A percentile compares a stretch with the other conserved stretches of the same genome.
Evolutionary conservation across 2,797 vertebrate species (phyloP).

Genomic region (Apodemus agrarius): DNA sequence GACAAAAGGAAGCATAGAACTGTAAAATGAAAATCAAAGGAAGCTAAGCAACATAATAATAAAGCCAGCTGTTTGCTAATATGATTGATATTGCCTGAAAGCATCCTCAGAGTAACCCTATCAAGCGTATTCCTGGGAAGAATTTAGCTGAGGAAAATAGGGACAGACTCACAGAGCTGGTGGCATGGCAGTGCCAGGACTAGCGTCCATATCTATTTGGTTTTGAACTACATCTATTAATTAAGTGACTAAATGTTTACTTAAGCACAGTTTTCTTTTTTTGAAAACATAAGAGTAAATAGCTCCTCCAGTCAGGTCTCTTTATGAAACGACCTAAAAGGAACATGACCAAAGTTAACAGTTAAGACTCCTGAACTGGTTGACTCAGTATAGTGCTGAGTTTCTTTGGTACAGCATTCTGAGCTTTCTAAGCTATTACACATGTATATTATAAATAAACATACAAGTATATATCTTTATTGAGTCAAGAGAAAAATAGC

Average conservation of each 20-base stretch:
- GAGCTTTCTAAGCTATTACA: not conserved
- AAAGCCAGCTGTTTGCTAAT: not conserved
- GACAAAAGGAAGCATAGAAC: not conserved
- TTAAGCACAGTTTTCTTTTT: not conserved
- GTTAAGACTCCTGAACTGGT: not conserved
- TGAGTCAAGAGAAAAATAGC: not conserved
- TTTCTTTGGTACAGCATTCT: not conserved
- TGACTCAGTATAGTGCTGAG: not conserved
- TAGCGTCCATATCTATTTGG: not conserved
- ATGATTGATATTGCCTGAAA: not conserved
- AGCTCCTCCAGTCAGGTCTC: not conserved
- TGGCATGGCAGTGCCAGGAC: not conserved
- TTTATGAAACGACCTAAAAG: not conserved
- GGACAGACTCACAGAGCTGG: not conserved
- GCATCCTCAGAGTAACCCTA: not conserved
- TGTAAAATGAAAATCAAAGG: not conserved
- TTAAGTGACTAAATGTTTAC: not conserved
- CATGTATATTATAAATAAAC: not conserved
- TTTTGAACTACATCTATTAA: not conserved
- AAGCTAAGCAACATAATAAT: slow-evolving; percentile 1
- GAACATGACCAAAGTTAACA: not conserved
- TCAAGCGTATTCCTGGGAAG: not conserved
- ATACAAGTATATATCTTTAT: not conserved
- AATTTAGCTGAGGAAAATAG: not conserved
- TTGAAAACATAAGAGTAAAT: not conserved